Base-by-base conservation (phyloP, 2,113 vertebrate genomes). In the Heteronetta atricapilla region DNA sequence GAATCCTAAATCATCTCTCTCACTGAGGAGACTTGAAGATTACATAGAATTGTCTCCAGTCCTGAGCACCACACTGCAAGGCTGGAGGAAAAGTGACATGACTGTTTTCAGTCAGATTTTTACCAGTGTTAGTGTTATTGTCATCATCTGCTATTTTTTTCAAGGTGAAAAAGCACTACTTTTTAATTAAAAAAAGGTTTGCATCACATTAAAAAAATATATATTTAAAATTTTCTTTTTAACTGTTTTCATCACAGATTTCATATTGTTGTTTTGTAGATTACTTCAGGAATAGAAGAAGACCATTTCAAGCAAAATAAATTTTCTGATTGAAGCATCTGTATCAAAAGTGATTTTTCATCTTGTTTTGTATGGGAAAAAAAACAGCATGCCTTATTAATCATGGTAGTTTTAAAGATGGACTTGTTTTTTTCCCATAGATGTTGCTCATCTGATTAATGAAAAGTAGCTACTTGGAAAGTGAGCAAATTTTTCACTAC, bases 391-490 rank as follows among this genome's bases (percentile, higher is more conserved):
- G 22, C 15, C 3, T 68, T 91, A 79, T n/a, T 33, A 70, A 89
- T 40, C 2, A 8, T 2, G 11, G 8, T 16, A 46, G 19, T 25
- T 95, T 88, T 75, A 86, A 83, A 46, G 63, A 38, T 50, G 7
- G 42, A 56, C 4, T 3, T 3, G 0, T 13, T 52, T 48, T 76
- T 13, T 79, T 22, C 23, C 23, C 26, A 12, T 4, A 69, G 48
- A 38, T 29, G 12, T 1, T 59, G 23, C 73, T 60, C 60, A 86
- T 20, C 2, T 3, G 21, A 33, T 74, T 86, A 25, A 48, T 8
- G 18, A 75, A 18, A 63, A 90, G 21, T 8, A 70, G 40, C 36
- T 72, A 42, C 38, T 69, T 62, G 55, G n/a, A 55, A 2, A 78
- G 9, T 42, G 13, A 66, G 22, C 9, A 40, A 29, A 40, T 33